These are phyloP conservation scores for Drosophila parvula DNA, from an alignment of 1,140 invertebrate species.

Conservation along the genomic window DNA sequence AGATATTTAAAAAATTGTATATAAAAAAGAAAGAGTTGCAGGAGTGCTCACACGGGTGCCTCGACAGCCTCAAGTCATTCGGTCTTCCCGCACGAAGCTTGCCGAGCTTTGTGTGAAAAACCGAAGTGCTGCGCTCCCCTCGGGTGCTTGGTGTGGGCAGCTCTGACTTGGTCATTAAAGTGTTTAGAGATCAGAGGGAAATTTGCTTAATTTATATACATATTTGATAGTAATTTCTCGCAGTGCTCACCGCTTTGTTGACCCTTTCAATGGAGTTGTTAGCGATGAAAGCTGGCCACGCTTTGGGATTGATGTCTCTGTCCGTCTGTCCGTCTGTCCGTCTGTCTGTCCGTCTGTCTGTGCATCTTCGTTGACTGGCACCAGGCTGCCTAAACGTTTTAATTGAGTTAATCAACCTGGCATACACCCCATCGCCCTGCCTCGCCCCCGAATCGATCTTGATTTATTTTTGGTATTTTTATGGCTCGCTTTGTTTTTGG, in stretches of 20 bases:
- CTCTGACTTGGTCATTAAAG: not conserved
- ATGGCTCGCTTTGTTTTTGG: conserved; percentile 48
- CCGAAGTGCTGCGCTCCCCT: not conserved
- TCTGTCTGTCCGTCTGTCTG: conserved; percentile 9
- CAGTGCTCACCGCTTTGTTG: not conserved
- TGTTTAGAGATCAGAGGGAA: too few species aligned
- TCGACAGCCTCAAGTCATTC: not conserved
- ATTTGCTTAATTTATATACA: too few species aligned
- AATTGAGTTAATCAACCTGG: conserved; percentile 74
- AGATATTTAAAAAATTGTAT: not conserved
- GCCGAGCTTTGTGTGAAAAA: too few species aligned
- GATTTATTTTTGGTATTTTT: conserved; percentile 71
- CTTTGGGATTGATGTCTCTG: conserved; percentile 16
- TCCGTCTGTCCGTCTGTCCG: not conserved
- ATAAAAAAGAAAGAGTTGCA: not conserved
- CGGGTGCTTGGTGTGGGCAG: not conserved
- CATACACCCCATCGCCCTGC: conserved; percentile 18
- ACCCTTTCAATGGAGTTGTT: conserved; percentile 37
- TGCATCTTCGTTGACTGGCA: conserved; percentile 54
- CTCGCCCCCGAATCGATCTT: conserved; percentile 1
- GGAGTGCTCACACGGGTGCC: not conserved
- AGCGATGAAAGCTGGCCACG: conserved; percentile 34
- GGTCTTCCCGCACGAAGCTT: not conserved
- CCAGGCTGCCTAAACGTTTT: conserved; percentile 69
- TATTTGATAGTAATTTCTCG: not conserved